Evolutionary conservation across 2,888 invertebrate species (phyloP).

Genomic region (Dexiosoma caninum): DNA sequence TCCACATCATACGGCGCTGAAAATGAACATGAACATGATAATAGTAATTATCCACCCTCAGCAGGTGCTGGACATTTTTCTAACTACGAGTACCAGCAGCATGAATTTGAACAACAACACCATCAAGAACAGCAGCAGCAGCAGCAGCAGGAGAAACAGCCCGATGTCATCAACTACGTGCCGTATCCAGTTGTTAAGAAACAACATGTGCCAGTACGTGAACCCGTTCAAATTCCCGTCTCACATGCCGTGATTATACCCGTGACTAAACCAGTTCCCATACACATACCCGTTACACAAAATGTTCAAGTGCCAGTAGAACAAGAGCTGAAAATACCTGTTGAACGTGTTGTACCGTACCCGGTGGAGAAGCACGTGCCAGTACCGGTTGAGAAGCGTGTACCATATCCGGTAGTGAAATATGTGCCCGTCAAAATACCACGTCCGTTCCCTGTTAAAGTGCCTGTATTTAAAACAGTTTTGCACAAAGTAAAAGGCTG

Average conservation of each 20-base stretch:
- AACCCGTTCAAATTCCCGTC: slow-evolving; percentile 85
- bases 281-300: slow-evolving; percentile 86
- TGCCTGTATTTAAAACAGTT: slow-evolving; percentile 83
- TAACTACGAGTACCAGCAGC: slow-evolving; percentile 29
- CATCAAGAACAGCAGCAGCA: slow-evolving; percentile 78
- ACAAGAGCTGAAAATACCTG: slow-evolving; percentile 81
- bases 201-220: slow-evolving; percentile 84
- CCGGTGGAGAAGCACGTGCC: slow-evolving; percentile 86
- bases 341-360: slow-evolving; percentile 83
- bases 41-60: slow-evolving; percentile 38
- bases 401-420: slow-evolving; percentile 85
- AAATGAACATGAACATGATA: slow-evolving; percentile 48
- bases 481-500: slow-evolving; percentile 79
- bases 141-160: slow-evolving; percentile 76
- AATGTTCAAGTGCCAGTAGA: slow-evolving; percentile 86
- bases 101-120: slow-evolving; percentile 53
- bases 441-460: slow-evolving; percentile 87
- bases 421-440: slow-evolving; percentile 87
- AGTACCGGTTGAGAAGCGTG: slow-evolving; percentile 86
- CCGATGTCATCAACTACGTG: slow-evolving; percentile 81
- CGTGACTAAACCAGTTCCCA: slow-evolving; percentile 87
- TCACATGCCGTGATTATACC: slow-evolving; percentile 87
- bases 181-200: slow-evolving; percentile 84
- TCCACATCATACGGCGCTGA: slow-evolving; percentile 40
- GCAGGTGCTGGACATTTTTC: slow-evolving; percentile 30